Conservation (phyloP, 1,140 invertebrate species). For the Drosophila kepulauana region DNA sequence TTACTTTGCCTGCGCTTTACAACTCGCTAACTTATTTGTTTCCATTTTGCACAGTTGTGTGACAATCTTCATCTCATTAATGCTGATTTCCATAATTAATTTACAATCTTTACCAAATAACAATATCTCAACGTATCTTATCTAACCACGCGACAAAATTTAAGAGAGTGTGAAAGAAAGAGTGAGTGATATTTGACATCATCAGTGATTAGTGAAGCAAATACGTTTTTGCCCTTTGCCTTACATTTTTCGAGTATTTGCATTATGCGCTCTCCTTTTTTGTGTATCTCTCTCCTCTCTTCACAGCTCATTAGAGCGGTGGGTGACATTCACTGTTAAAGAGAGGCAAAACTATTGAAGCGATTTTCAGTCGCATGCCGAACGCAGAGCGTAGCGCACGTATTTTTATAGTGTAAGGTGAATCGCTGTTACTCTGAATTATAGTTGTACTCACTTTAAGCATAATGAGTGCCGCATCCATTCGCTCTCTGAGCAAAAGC, state of each 20-base stretch:
- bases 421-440: not conserved
- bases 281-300: not conserved
- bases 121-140: constrained; percentile 10
- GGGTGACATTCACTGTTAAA: not conserved
- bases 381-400: constrained; percentile 29
- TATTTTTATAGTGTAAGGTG: not conserved
- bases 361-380: constrained; percentile 44
- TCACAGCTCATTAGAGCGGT: constrained; percentile 18
- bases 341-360: constrained; percentile 10
- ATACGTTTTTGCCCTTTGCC: not conserved
- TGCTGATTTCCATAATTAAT: not conserved
- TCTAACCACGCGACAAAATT: constrained; percentile 13
- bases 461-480: constrained; percentile 49
- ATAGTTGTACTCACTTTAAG: not conserved
- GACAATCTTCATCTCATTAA: constrained; percentile 7
- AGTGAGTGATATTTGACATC: not conserved
- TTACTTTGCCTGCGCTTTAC: not conserved
- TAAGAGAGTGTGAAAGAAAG: constrained; percentile 12
- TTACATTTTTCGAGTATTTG: not conserved
- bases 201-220: constrained; percentile 8
- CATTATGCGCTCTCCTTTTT: not conserved
- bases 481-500: constrained; percentile 53
- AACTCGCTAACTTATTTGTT: not conserved
- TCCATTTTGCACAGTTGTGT: not conserved
- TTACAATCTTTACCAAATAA: constrained; percentile 9